Evolutionary conservation across 2,888 invertebrate genomes (phyloP).

Genomic region (Dicranocentrus wangi): DNA sequence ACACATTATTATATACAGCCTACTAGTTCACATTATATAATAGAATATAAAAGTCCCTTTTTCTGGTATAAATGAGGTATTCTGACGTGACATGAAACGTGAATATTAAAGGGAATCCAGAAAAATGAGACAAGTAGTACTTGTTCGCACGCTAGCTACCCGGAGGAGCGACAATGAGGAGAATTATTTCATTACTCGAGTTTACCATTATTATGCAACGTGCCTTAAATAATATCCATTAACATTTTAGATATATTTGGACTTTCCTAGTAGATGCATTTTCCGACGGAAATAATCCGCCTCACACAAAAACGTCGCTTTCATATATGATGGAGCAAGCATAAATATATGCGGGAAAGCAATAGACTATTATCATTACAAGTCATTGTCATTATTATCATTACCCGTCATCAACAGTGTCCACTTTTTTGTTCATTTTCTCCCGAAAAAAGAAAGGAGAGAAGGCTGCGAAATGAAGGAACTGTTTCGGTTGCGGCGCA

Average conservation of each 20-base stretch:
- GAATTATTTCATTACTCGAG: constrained; percentile 26
- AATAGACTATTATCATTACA: constrained; percentile 5
- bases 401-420: constrained; percentile 28
- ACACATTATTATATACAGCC: too few species aligned
- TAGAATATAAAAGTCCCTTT: too few species aligned
- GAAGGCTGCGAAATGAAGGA: too few species aligned
- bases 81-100: constrained; percentile 55
- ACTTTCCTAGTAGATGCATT: background rate
- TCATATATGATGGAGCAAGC: too few species aligned
- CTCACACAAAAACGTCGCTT: too few species aligned
- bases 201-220: constrained; percentile 37
- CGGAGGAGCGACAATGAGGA: constrained; percentile 11
- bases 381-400: constrained; percentile 17
- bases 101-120: constrained; percentile 49
- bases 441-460: background rate
- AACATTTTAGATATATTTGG: background rate
- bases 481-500: too few species aligned
- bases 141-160: constrained; percentile 17
- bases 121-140: constrained; percentile 28
- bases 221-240: background rate
- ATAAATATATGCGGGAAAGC: too few species aligned
- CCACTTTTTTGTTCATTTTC: constrained; percentile 3
- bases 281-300: too few species aligned
- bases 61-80: too few species aligned
- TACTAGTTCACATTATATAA: too few species aligned